Base-by-base conservation (phyloP, 2,888 invertebrate species). In the Sicus ferrugineus region DNA sequence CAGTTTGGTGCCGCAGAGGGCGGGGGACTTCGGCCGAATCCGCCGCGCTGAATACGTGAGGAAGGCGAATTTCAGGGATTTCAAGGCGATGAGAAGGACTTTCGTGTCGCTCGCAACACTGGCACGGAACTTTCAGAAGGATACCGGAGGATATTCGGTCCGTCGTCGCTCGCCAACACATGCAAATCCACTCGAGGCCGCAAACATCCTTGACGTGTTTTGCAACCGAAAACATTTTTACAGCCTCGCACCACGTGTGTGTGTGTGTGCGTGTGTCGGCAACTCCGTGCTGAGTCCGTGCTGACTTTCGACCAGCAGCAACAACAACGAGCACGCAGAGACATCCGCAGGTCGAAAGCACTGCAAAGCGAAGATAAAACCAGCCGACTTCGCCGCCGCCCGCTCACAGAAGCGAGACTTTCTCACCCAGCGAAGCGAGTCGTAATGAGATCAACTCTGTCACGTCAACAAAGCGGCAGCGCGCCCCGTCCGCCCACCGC, bases 371-470 rank as follows among this genome's bases (percentile, higher is more conserved):
- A 34, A 67, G 70, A 70, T 70, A 70, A 70, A 67, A 61, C 61
- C 38, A n/a, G 11, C 14, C 38, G 30, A 50, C 56, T 62, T 7
- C 28, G 26, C 7, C 62, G 31, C 38, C 67, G 50, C 21, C n/a
- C 50, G 28, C 54, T 68, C 70, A 71, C 64, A 23, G 73, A 75
- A 76, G 68, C 67, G 23, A 9, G 26, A 54, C 16, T 81, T 82
- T 81, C 80, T 75, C 80, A 81, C 77, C 75, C 79, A 82, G 71
- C 82, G 77, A 77, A 78, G 78, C 80, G 79, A 74, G 74, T 67
- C 72, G 67, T 81, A 82, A 82, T 81, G 78, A 80, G 82, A 81
- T 82, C 81, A 82, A 77, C 75, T 75, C 69, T 59, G 38, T 14
- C 42, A 16, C 3, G 50, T 30, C 48, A 30, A 19, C 64, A 31